Base-by-base conservation (phyloP, 2,888 invertebrate genomes). In the Macrosoma leucophasiata region DNA sequence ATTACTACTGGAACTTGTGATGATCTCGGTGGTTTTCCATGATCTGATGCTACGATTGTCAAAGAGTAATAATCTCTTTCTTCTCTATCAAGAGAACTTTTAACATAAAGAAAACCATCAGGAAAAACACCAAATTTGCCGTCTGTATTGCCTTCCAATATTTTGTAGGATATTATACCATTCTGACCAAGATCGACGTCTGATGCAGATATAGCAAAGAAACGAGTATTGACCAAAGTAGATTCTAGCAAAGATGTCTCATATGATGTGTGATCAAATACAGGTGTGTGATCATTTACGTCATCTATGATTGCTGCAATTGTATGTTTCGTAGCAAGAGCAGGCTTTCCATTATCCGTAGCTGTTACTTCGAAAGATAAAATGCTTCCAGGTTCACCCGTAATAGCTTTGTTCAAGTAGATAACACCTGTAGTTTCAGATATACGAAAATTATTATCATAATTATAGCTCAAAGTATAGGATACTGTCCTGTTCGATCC, bases 241-340 rank as follows among this genome's bases (percentile, higher is more conserved):
- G 95, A 94, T 77, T 98, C 98, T 4, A 91, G 74, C 30, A 98
- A 72, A 1, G 97, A 96, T 2, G 95, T 95, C 82, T 97, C 97
- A 70, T 97, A 97, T 9, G 93, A 94, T 1, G 93, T 92, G 52
- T 95, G 91, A 64, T 94, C 93, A 71, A 98, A 98, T 2, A 95
- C 92, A 6, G 97, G 97, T 1, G 96, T 96, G 62, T 97, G 96
- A 73, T 97, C 96, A 70, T 98, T 98, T 2, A 97, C 95, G 67
- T 97, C 97, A 52, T 90, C 90, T 39, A 96, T 87, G 12, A 88
- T 87, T 22, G 93, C 87, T 14, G 88, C 85, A 24, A 95, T 87
- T 4, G 88, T 86, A 52, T 94, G 91, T 53, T 90, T 92, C 0
- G 94, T 91, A 10, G 91, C 89, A 28, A 95, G 78, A 5, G 91